phyloP scores from a whole-genome alignment of 2,113 vertebrate genomes.

The Rostratula benghalensis region DNA sequence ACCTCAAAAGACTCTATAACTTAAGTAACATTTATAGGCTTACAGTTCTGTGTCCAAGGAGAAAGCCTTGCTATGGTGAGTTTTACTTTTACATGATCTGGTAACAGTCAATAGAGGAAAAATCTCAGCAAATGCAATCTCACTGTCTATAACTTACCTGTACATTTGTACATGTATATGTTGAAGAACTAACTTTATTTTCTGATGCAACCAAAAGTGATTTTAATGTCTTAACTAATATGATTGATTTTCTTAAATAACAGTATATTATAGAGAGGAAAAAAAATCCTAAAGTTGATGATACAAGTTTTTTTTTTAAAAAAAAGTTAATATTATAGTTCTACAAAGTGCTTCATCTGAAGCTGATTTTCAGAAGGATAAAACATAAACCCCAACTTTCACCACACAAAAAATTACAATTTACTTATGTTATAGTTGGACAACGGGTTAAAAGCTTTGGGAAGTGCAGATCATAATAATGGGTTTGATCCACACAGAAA shows the following conservation, averaged over 20 bases:
- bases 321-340: not conserved
- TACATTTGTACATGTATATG: rapidly evolving
- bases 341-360: not conserved
- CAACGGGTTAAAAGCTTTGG: not conserved
- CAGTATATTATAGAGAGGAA: not conserved
- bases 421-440: not conserved
- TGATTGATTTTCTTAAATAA: not conserved
- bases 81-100: conserved; percentile 17
- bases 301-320: not conserved
- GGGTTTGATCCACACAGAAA: not conserved
- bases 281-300: not conserved
- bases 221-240: not conserved
- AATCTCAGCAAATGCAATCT: not conserved
- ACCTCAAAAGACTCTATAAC: not conserved
- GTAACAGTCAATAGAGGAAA: conserved; percentile 40
- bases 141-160: not conserved
- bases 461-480: not conserved
- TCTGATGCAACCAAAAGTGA: not conserved
- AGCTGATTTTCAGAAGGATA: not conserved
- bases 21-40: conserved; percentile 1
- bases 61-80: not conserved
- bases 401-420: not conserved
- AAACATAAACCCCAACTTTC: not conserved
- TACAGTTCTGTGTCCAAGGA: not conserved
- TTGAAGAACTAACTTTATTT: not conserved